Percentiles rank a stretch among this genome's conserved stretches.
phyloP scores from a whole-genome alignment of 53 echinoderm and acorn worm species.

The Temnopleurus reevesii region DNA sequence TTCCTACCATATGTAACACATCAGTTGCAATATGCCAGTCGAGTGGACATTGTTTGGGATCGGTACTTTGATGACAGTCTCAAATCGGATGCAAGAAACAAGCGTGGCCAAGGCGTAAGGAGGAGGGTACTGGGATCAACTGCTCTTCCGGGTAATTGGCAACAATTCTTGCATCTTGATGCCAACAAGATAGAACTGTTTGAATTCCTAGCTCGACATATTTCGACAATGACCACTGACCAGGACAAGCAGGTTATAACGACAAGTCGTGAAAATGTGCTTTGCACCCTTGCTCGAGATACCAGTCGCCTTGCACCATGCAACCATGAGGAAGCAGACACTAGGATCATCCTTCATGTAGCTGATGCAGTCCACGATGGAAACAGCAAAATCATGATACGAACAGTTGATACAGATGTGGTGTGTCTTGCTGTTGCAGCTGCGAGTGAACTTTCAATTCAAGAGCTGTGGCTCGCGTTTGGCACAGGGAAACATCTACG shows the following conservation, averaged over 20 bases:
- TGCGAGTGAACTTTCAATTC: background rate
- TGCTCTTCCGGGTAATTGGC: background rate
- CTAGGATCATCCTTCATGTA: conserved; percentile 61
- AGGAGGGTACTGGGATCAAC: background rate
- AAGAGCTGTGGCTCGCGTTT: conserved; percentile 70
- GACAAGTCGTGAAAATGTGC: background rate
- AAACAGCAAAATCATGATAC: conserved; percentile 35
- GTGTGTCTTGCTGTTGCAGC: conserved; percentile 56
- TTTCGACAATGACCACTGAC: background rate
- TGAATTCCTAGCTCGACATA: too few relatives aligned
- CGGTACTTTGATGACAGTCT: too few relatives aligned
- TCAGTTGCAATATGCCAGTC: too few relatives aligned
- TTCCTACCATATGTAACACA: too few relatives aligned
- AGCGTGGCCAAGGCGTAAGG: background rate
- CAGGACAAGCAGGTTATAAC: background rate
- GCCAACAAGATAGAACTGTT: background rate
- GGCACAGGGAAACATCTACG: conserved; percentile 58
- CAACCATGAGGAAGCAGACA: conserved; percentile 70
- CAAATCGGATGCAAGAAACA: too few relatives aligned
- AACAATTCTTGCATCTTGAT: background rate
- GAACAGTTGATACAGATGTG: conserved; percentile 74
- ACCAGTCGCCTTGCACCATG: conserved; percentile 56
- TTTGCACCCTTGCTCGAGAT: background rate
- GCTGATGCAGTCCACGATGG: conserved; percentile 52
- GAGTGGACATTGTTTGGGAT: too few relatives aligned